Evolutionary conservation across 2,113 vertebrate genomes (phyloP).

Genomic region (Gambusia affinis): DNA sequence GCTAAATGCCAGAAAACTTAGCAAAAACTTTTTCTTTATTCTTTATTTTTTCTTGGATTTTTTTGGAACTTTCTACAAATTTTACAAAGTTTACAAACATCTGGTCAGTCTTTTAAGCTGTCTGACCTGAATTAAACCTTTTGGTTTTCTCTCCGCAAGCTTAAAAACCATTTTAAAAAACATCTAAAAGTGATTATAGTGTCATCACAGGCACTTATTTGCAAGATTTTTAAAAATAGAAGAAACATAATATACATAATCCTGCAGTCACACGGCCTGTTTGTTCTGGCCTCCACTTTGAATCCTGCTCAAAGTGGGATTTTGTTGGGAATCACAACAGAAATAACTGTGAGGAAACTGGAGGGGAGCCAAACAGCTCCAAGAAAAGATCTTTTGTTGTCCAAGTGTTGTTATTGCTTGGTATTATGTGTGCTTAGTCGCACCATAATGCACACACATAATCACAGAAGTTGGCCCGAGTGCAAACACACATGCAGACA

Average conservation of each 20-base stretch:
- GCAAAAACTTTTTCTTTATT: too few relatives aligned
- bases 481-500: slow-evolving; percentile 38
- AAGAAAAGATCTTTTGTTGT: slow-evolving; percentile 73
- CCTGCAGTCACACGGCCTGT: slow-evolving; percentile 41
- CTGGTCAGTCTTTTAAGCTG: too few relatives aligned
- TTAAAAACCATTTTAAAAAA: not conserved
- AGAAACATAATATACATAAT: slow-evolving; percentile 40
- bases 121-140: too few relatives aligned
- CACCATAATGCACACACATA: slow-evolving; percentile 49
- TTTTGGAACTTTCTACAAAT: too few relatives aligned
- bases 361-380: slow-evolving; percentile 53
- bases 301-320: slow-evolving; percentile 53
- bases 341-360: slow-evolving; percentile 64
- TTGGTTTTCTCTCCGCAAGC: too few relatives aligned
- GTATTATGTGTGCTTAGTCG: slow-evolving; percentile 69
- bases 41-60: too few relatives aligned
- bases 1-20: too few relatives aligned
- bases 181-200: not conserved
- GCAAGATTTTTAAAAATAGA: not conserved
- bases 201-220: slow-evolving; percentile 2
- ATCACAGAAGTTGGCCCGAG: slow-evolving; percentile 28
- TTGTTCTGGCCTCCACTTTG: slow-evolving; percentile 22
- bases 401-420: slow-evolving; percentile 64
- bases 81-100: too few relatives aligned
- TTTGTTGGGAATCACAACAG: slow-evolving; percentile 47